These are phyloP conservation scores for Phrixothrix hirtus DNA, from an alignment of 2,888 invertebrate genomes.

Conservation along the genomic window DNA sequence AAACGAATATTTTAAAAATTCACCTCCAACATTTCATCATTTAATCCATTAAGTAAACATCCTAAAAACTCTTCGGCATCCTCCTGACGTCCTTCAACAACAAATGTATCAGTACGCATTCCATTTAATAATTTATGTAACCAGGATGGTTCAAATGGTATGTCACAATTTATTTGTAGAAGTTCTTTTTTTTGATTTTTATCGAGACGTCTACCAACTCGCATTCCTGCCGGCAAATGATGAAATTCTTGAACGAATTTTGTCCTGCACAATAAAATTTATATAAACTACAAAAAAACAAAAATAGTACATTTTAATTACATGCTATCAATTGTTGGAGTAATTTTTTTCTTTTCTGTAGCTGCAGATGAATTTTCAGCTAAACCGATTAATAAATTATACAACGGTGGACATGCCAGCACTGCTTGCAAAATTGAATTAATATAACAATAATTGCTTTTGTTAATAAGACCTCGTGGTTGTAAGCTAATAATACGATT, in stretches of 20 bases:
- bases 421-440: conserved; percentile 94
- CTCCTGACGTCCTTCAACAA: conserved; percentile 89
- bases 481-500: conserved; percentile 78
- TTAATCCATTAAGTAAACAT: conserved; percentile 88
- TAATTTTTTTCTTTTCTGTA: conserved; percentile 60
- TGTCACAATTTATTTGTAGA: conserved; percentile 64
- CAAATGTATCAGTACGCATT: conserved; percentile 68
- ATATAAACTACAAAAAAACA: too few species aligned
- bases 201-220: conserved; percentile 56
- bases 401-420: conserved; percentile 93
- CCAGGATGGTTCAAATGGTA: conserved; percentile 88
- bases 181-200: conserved; percentile 60
- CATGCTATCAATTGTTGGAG: conserved; percentile 92
- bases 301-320: too few species aligned
- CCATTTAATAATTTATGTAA: conserved; percentile 84
- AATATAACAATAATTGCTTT: conserved; percentile 95
- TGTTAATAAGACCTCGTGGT: conserved; percentile 90
- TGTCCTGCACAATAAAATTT: conserved; percentile 68
- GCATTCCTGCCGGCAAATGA: conserved; percentile 63
- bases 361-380: conserved; percentile 65
- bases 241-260: conserved; percentile 80
- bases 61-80: conserved; percentile 97
- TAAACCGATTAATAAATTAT: conserved; percentile 82
- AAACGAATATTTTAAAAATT: conserved; percentile 18
- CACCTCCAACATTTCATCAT: conserved; percentile 96